A percentile compares a stretch with the other conserved stretches of the same genome.
Conservation (phyloP, 2,113 vertebrate genomes). For the Climacteris rufus region DNA sequence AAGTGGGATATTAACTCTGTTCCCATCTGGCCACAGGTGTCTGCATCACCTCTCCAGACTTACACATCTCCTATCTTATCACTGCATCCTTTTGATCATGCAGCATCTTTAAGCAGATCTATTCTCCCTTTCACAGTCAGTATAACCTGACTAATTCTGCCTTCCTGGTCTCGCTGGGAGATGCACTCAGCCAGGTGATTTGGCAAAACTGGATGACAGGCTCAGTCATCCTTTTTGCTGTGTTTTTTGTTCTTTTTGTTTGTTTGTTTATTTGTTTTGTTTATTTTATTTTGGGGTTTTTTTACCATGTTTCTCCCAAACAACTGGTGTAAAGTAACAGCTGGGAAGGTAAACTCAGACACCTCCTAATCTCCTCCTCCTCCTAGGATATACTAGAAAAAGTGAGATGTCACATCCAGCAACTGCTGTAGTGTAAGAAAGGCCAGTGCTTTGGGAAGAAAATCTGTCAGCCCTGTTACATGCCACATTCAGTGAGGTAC, state of each 20-base stretch:
- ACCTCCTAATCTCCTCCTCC: not conserved
- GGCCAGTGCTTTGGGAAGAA: not conserved
- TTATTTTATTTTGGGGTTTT: no score
- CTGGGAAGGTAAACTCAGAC: not conserved
- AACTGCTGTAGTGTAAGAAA: not conserved
- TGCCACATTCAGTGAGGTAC: not conserved
- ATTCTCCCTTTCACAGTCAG: slow-evolving; percentile 18
- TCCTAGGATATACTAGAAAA: not conserved
- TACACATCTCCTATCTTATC: slow-evolving; percentile 19
- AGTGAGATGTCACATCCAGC: not conserved
- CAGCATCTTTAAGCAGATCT: slow-evolving; percentile 29
- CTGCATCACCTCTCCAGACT: slow-evolving; percentile 1
- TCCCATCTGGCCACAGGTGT: slow-evolving; percentile 24
- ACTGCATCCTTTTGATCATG: slow-evolving; percentile 44
- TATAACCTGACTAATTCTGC: not conserved
- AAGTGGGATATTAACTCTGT: not conserved
- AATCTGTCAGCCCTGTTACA: not conserved
- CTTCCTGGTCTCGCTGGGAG: not conserved
- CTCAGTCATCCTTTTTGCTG: not conserved
- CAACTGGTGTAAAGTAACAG: slow-evolving; percentile 10
- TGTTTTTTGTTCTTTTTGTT: not conserved
- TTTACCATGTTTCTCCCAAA: not conserved
- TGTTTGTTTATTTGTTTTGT: not conserved
- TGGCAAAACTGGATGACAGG: not conserved
- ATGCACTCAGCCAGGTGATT: not conserved